Conservation (phyloP, 2,888 invertebrate species). For the Pyrocoelia pectoralis region DNA sequence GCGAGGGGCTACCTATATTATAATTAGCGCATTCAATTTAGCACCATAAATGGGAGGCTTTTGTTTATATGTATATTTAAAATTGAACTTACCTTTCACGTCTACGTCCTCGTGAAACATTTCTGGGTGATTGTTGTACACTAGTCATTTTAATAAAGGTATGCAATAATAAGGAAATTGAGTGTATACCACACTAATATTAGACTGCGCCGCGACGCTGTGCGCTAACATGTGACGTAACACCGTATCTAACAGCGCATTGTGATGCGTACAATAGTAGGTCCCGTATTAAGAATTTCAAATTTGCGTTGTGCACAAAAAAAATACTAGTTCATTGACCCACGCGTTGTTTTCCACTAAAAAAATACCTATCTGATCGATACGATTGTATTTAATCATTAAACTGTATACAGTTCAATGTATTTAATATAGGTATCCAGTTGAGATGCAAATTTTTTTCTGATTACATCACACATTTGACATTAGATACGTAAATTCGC, state of each 20-base stretch:
- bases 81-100: conserved; percentile 41
- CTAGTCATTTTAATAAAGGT: conserved; percentile 44
- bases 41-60: too few species aligned
- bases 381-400: too few species aligned
- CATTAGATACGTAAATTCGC: too few species aligned
- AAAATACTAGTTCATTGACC: conserved; percentile 20
- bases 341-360: neutral
- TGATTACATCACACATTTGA: too few species aligned
- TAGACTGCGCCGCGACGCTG: conserved; percentile 33
- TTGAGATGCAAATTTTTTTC: too few species aligned
- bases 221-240: conserved; percentile 30
- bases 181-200: conserved; percentile 21
- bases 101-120: conserved; percentile 45
- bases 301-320: conserved; percentile 12
- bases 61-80: neutral
- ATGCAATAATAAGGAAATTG: conserved; percentile 22
- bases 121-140: conserved; percentile 45
- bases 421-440: too few species aligned
- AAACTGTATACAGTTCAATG: too few species aligned
- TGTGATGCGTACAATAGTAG: conserved; percentile 22
- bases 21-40: neutral
- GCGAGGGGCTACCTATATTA: neutral
- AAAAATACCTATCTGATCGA: too few species aligned
- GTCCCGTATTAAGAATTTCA: conserved; percentile 17
- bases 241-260: conserved; percentile 27